Evolutionary conservation across 2,888 invertebrate species (phyloP).

Genomic region (Hetaerina titia): DNA sequence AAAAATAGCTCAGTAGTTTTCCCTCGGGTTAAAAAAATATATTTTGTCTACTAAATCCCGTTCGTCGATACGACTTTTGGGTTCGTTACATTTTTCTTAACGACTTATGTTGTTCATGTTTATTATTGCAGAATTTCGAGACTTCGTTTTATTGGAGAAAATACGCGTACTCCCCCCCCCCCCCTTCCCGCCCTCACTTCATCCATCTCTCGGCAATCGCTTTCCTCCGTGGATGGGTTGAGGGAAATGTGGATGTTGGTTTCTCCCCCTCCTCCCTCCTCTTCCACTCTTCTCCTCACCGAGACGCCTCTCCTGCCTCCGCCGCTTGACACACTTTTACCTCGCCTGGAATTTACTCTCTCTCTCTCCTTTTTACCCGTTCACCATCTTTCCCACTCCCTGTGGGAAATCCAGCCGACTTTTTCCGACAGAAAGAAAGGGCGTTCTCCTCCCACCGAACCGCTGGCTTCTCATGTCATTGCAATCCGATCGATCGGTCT

Average conservation of each 20-base stretch:
- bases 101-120: too few species aligned
- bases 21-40: too few species aligned
- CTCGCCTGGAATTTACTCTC: constrained; percentile 56
- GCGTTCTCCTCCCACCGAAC: not conserved
- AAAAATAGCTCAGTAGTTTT: too few species aligned
- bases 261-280: not conserved
- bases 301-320: not conserved
- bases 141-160: too few species aligned
- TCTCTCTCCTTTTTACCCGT: not conserved
- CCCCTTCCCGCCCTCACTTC: not conserved
- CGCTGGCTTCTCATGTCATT: not conserved
- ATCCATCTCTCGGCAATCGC: not conserved
- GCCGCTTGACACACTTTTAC: constrained; percentile 65
- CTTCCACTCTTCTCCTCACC: not conserved
- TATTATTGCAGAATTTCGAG: too few species aligned
- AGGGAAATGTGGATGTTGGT: constrained; percentile 23
- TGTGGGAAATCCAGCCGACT: constrained; percentile 12
- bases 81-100: too few species aligned
- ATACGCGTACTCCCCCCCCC: too few species aligned
- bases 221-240: not conserved
- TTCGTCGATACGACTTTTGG: too few species aligned
- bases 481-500: constrained; percentile 12
- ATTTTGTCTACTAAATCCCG: too few species aligned
- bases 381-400: not conserved
- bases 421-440: constrained; percentile 21